A percentile compares a stretch with the other conserved stretches of the same genome.
Conservation (phyloP, 2,797 vertebrate species). For the Tragopan temminckii region DNA sequence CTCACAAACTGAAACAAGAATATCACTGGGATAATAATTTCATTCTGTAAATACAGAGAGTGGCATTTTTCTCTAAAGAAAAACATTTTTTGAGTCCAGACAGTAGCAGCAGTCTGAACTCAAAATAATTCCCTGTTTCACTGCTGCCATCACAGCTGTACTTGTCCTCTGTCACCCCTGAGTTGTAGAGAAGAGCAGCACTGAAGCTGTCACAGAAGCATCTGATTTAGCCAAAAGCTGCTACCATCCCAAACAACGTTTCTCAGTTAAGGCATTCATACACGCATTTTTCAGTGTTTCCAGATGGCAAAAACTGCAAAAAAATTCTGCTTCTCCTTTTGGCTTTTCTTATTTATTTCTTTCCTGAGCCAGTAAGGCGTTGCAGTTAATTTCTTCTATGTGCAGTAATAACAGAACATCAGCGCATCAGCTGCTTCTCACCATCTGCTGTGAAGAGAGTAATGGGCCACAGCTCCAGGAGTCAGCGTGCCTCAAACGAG, state of each 20-base stretch:
- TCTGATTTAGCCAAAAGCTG: not conserved
- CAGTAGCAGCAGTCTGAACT: not conserved
- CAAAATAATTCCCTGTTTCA: not conserved
- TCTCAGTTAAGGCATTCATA: not conserved
- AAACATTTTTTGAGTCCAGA: not conserved
- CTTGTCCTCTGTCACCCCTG: not conserved
- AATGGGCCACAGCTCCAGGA: not conserved
- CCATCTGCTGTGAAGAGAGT: not conserved
- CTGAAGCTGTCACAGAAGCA: not conserved
- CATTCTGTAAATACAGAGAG: not conserved
- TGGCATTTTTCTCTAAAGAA: rapidly evolving
- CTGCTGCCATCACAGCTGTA: not conserved
- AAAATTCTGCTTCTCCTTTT: not conserved
- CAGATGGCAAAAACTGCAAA: not conserved
- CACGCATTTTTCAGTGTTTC: not conserved
- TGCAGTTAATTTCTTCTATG: not conserved
- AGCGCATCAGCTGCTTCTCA: not conserved
- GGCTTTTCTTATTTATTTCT: not conserved
- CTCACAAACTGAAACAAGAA: not conserved
- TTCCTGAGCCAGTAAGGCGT: not conserved
- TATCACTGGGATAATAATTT: not conserved
- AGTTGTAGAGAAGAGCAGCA: not conserved
- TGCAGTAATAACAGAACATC: not conserved
- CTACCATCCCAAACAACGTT: not conserved
- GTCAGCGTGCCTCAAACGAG: not conserved